Evolutionary conservation across 1,140 invertebrate species (phyloP), one percentile per base, ranked within the genome.

Genomic region (Akabosia matsudoensis): DNA sequence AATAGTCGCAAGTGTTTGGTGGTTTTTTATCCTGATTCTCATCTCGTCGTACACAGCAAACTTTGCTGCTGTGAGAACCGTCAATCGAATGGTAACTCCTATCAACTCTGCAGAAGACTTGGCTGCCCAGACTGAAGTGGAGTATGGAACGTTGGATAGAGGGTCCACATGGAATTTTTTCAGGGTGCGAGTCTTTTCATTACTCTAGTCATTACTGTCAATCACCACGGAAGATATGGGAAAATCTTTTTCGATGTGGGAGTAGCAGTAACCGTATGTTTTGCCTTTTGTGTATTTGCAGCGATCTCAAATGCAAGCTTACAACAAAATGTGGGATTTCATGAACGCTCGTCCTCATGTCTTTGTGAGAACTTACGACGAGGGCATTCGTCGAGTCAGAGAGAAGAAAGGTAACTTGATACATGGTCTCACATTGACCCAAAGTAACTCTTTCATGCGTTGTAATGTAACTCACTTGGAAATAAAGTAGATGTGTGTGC

Each of bases 1-100:
- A 33, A 96, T 99, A 81, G 95, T 98, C 0, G 96, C 96, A 1
- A n/a, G n/a, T n/a, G n/a, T n/a, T n/a, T n/a, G n/a, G n/a, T n/a
- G n/a, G n/a, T n/a, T n/a, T n/a, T n/a, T n/a, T n/a, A n/a, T 94
- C 95, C 0, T 96, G 98, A 77, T 96, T 97, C n/a, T n/a, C n/a
- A n/a, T n/a, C 77, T 98, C 96, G 51, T 98, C 96, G 16, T 99
- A 99, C 85, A 99, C 97, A 22, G 97, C 97, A 61, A 99, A 99
- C 86, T 87, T 99, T 75, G 96, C 97, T 0, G 97, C 97, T 16
- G 99, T 98, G 86, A 89, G 97, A 54, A 97, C 95, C 0, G 92
- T 97, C n/a, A 95, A 97, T 84, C 87, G 95, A 70, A 97, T 98
- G n/a, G n/a, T n/a, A n/a, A n/a, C n/a, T n/a, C n/a, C n/a, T n/a